Base-by-base conservation (phyloP, 1,140 invertebrate genomes). In the Andricus grossulariae region DNA sequence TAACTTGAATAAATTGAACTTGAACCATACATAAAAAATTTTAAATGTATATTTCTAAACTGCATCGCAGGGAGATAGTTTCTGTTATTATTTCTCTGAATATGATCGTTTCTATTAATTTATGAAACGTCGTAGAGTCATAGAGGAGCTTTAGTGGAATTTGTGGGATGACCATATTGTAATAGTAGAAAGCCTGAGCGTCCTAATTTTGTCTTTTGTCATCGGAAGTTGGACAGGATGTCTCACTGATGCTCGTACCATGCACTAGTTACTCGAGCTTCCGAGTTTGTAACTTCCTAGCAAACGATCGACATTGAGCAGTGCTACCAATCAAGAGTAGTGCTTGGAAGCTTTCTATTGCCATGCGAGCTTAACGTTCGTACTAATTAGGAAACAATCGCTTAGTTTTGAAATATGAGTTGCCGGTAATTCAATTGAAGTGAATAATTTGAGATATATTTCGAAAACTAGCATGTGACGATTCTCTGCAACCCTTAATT, bases 121-220 rank as follows among this genome's bases (percentile, higher is more conserved):
- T 11, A 45, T 45, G 8, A 45, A 10, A 45, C 39, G 39, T 11
- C 39, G 39, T 1, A 45, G 6, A 45, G 39, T 11, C 39, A 45
- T 11, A 45, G 7, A 8, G 10, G 10, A 45, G 39, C 39, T 11
- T 11, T 45, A 45, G 39, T 11, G 39, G 8, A 45, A 45, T 45
- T 11, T 11, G 39, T 45, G 39, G 7, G 39, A 45, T 45, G 39
- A 45, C 10, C 39, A 45, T 10, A 45, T 45, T 45, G 16, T 66
- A 7, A 39, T 66, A 66, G n/a, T 66, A n/a, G 60, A 32, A 39
- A 66, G 60, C 60, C 45, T 45, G 60, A 66, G 57, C 10, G 60
- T 66, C 25, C 60, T 66, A 66, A 66, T 66, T 66, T 66, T 39
- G 60, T 66, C 60, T 66, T 66, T 66, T 66, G 60, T 66, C 60